These are phyloP conservation scores for Apostichopus leukothele DNA, from an alignment of 53 echinoderm and acorn worm genomes.

Conservation along the genomic window DNA sequence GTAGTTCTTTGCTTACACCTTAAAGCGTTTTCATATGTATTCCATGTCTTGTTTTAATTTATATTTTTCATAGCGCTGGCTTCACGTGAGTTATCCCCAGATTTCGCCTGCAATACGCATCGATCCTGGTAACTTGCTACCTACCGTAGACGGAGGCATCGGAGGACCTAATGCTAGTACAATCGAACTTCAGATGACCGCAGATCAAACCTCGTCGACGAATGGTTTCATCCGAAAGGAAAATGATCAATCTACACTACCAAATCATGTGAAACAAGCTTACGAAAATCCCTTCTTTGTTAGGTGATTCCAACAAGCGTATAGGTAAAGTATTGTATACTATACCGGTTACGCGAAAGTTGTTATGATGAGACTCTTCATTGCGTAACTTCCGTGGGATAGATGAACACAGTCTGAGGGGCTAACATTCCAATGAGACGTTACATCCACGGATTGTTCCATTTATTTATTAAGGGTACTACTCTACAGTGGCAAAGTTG, in stretches of 20 bases:
- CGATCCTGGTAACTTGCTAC: not conserved
- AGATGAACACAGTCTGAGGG: not conserved
- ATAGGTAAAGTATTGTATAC: too few species aligned
- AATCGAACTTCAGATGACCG: not conserved
- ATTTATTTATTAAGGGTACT: too few species aligned
- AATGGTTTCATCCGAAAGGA: not conserved
- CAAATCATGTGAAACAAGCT: not conserved
- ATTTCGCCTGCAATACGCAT: not conserved
- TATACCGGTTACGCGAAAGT: too few species aligned
- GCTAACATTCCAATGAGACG: not conserved
- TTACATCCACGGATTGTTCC: too few species aligned
- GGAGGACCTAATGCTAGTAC: too few species aligned
- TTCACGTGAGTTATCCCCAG: slow-evolving; percentile 11
- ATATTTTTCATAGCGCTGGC: slow-evolving; percentile 18
- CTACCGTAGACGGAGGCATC: not conserved
- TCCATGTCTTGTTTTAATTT: not conserved
- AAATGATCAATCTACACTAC: not conserved
- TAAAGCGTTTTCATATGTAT: too few species aligned
- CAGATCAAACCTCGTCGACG: not conserved
- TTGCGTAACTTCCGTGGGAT: too few species aligned
- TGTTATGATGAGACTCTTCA: too few species aligned
- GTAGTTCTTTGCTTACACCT: too few species aligned
- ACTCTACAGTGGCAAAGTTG: too few species aligned
- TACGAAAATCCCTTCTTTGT: slow-evolving; percentile 6
- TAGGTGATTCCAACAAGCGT: not conserved